Evolutionary conservation across 2,888 invertebrate genomes (phyloP).

Genomic region (Blera fallax): DNA sequence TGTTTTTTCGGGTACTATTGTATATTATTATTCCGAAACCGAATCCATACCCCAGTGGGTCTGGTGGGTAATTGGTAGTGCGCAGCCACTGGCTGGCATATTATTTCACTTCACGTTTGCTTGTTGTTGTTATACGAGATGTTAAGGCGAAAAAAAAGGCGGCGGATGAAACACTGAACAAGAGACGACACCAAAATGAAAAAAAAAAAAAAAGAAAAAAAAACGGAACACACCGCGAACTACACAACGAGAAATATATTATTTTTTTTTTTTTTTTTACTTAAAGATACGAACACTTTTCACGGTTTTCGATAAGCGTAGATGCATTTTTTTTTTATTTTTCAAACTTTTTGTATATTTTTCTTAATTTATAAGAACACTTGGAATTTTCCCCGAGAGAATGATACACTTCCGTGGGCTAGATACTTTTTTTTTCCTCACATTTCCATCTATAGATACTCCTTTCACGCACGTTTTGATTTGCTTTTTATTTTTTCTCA

Average conservation of each 20-base stretch:
- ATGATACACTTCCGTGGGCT: slow-evolving; percentile 21
- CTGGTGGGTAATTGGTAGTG: slow-evolving; percentile 67
- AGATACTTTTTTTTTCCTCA: slow-evolving; percentile 32
- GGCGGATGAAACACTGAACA: slow-evolving; percentile 58
- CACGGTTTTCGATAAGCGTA: neutral
- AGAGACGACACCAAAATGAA: slow-evolving; percentile 42
- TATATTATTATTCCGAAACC: slow-evolving; percentile 69
- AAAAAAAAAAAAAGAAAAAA: slow-evolving; percentile 37
- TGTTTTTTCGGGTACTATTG: slow-evolving; percentile 37
- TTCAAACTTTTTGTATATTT: too few species aligned
- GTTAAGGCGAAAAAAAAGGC: slow-evolving; percentile 51
- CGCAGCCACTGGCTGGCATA: slow-evolving; percentile 71
- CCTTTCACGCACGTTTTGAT: slow-evolving; percentile 15
- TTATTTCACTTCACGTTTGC: slow-evolving; percentile 56
- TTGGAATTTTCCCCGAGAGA: neutral
- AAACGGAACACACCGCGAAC: slow-evolving; percentile 32
- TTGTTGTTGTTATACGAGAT: slow-evolving; percentile 58
- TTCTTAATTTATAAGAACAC: neutral
- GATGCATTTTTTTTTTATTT: neutral
- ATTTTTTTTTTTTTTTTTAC: slow-evolving; percentile 17
- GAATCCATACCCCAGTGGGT: slow-evolving; percentile 66
- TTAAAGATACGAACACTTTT: slow-evolving; percentile 7
- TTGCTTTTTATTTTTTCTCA: neutral
- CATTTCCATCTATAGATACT: slow-evolving; percentile 19
- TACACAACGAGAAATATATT: slow-evolving; percentile 14